phyloP scores from a whole-genome alignment of 2,797 vertebrate genomes.

The Xiphorhynchus erythropygius region DNA sequence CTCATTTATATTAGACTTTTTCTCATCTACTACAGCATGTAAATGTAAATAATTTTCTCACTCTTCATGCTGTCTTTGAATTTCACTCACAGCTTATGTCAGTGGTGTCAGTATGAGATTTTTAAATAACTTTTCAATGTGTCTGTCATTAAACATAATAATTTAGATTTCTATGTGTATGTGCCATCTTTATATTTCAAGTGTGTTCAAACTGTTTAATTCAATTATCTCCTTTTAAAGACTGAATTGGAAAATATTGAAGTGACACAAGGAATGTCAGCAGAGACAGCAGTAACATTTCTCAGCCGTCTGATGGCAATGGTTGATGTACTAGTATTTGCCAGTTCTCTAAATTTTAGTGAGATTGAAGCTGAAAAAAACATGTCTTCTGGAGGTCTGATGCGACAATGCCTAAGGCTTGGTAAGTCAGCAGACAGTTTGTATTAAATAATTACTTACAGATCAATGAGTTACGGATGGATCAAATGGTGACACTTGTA shows the following conservation, averaged over 20 bases:
- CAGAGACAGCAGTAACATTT: constrained; percentile 94
- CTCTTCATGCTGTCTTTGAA: neutral
- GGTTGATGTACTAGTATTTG: constrained; percentile 97
- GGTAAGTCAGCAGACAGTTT: constrained; percentile 75
- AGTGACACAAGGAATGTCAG: constrained; percentile 97
- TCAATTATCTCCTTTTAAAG: constrained; percentile 78
- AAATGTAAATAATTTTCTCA: constrained; percentile 4
- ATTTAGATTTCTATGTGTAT: neutral
- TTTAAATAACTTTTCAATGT: neutral
- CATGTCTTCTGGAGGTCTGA: constrained; percentile 97
- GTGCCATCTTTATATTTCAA: constrained; percentile 1
- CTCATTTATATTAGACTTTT: neutral
- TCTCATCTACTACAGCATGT: neutral
- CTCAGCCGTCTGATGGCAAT: constrained; percentile 96
- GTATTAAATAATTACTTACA: constrained; percentile 40
- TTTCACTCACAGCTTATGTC: neutral
- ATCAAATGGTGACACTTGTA: neutral
- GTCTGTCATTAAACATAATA: neutral
- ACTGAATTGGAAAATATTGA: constrained; percentile 94
- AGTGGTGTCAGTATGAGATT: neutral
- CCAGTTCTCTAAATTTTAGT: constrained; percentile 97
- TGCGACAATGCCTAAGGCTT: constrained; percentile 95
- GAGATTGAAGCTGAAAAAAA: constrained; percentile 99
- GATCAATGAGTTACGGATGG: neutral
- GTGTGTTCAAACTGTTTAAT: constrained; percentile 60